A percentile compares a stretch with the other conserved stretches of the same genome.
phyloP scores from a whole-genome alignment of 2,797 vertebrate genomes.

The Novumbra hubbsi region DNA sequence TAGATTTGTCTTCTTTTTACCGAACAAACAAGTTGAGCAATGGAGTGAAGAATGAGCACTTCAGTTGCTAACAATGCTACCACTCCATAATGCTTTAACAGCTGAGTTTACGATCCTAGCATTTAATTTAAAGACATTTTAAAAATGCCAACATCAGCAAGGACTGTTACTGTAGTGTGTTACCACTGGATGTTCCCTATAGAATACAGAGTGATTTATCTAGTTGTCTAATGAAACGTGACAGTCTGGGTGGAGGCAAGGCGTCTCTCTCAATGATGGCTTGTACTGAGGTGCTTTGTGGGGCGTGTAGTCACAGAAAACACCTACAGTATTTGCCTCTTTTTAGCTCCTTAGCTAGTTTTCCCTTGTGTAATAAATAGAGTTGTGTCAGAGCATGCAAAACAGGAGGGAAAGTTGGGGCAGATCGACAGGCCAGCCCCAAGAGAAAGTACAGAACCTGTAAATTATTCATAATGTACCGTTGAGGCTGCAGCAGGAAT shows the following conservation, averaged over 20 bases:
- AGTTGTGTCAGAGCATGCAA: slow-evolving; percentile 13
- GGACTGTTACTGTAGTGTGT: slow-evolving; percentile 38
- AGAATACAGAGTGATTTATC: slow-evolving; percentile 38
- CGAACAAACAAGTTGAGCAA: slow-evolving; percentile 22
- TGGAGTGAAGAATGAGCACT: slow-evolving; percentile 37
- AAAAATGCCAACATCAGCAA: slow-evolving; percentile 46
- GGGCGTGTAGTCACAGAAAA: slow-evolving; percentile 14
- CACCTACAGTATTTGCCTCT: slow-evolving; percentile 43
- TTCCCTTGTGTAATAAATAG: background rate
- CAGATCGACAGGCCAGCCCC: slow-evolving; percentile 4
- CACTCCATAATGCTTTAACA: slow-evolving; percentile 27
- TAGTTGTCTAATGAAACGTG: slow-evolving; percentile 39
- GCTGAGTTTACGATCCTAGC: slow-evolving; percentile 46
- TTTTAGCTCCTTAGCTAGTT: background rate
- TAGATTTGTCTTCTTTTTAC: slow-evolving; percentile 38
- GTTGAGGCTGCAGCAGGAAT: background rate
- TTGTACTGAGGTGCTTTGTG: background rate
- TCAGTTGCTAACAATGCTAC: slow-evolving; percentile 33
- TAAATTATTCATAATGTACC: slow-evolving; percentile 38
- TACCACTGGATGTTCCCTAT: slow-evolving; percentile 37
- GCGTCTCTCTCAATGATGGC: background rate
- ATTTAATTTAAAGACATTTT: slow-evolving; percentile 54
- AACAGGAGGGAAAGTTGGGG: slow-evolving; percentile 24
- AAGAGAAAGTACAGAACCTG: slow-evolving; percentile 32
- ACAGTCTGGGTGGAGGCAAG: slow-evolving; percentile 21